phyloP scores from a whole-genome alignment of 2,113 vertebrate species.

The Proteles cristata region DNA sequence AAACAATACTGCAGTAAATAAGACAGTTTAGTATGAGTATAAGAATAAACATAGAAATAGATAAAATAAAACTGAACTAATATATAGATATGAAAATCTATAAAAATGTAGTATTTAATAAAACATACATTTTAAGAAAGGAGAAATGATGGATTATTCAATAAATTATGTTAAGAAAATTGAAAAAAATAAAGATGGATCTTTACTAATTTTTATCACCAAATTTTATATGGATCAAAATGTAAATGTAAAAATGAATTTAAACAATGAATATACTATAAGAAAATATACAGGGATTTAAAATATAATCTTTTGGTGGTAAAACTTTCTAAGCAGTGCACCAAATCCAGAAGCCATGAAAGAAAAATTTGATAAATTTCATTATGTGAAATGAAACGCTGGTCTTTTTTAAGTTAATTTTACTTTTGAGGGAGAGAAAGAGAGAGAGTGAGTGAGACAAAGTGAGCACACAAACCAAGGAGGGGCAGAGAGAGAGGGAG shows the following conservation, averaged over 20 bases:
- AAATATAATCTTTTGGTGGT: neutral
- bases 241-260: neutral
- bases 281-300: neutral
- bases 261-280: neutral
- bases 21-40: neutral
- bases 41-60: neutral
- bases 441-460: too few relatives aligned
- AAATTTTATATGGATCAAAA: neutral
- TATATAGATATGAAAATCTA: neutral
- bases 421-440: too few relatives aligned
- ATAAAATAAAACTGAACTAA: neutral
- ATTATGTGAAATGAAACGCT: neutral
- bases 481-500: too few relatives aligned
- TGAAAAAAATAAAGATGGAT: neutral
- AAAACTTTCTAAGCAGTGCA: neutral
- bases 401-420: neutral
- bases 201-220: neutral
- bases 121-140: neutral
- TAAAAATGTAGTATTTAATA: neutral
- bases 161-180: neutral
- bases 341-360: neutral
- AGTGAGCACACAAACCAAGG: too few relatives aligned
- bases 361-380: neutral
- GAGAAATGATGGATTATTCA: neutral
- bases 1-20: neutral